Evolutionary conservation across 2,888 invertebrate genomes (phyloP).

Genomic region (Dendrolimus pini): DNA sequence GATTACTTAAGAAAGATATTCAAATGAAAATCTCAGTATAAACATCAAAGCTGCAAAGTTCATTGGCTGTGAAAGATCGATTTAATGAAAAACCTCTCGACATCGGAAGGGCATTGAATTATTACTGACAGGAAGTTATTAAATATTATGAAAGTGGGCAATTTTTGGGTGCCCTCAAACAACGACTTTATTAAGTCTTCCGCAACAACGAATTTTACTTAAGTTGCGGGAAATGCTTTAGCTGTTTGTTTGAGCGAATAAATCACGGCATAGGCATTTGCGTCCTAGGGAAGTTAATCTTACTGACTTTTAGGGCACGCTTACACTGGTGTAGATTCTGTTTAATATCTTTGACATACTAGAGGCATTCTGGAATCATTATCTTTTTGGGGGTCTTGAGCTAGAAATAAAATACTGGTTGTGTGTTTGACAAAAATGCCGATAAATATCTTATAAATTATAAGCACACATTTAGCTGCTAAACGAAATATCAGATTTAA

Average conservation of each 20-base stretch:
- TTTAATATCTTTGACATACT: too few species aligned
- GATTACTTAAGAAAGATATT: too few species aligned
- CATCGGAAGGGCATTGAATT: not conserved
- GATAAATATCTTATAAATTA: too few species aligned
- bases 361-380: too few species aligned
- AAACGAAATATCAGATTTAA: too few species aligned
- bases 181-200: not conserved
- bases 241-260: not conserved
- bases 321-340: too few species aligned
- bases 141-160: not conserved
- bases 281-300: too few species aligned
- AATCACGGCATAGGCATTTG: not conserved
- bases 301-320: too few species aligned
- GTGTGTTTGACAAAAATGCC: too few species aligned
- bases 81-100: slow-evolving; percentile 12
- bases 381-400: too few species aligned
- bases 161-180: not conserved
- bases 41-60: slow-evolving; percentile 18
- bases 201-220: not conserved
- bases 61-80: slow-evolving; percentile 9
- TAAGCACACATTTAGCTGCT: too few species aligned
- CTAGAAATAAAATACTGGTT: too few species aligned
- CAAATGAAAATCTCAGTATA: not conserved
- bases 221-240: not conserved
- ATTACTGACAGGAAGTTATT: not conserved